A percentile compares a stretch with the other conserved stretches of the same genome.
Evolutionary conservation across 2,888 invertebrate genomes (phyloP).

Genomic region (Terebella lapidaria): DNA sequence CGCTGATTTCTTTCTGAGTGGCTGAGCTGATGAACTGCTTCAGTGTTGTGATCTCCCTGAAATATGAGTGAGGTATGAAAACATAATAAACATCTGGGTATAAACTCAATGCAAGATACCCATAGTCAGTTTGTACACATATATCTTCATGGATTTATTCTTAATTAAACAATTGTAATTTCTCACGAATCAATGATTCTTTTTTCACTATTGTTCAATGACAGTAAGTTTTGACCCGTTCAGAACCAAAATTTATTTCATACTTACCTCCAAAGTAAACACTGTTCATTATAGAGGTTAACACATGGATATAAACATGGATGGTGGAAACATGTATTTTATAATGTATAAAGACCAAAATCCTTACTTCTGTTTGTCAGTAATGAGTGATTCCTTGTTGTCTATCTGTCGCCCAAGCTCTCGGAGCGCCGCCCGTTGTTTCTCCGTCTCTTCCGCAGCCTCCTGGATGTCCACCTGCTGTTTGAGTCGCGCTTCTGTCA

Average conservation of each 20-base stretch:
- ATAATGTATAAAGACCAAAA: no score
- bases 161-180: neutral
- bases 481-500: neutral
- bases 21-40: constrained; percentile 29
- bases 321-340: no score
- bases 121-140: neutral
- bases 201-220: no score
- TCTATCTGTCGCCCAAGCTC: neutral
- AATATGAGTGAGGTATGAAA: neutral
- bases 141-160: neutral
- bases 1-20: constrained; percentile 39
- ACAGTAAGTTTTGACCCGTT: no score
- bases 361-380: neutral
- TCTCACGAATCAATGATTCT: no score
- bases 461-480: neutral
- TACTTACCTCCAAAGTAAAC: no score
- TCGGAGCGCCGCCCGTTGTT: neutral
- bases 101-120: neutral
- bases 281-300: no score
- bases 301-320: no score
- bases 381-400: neutral
- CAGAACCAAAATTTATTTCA: no score
- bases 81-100: neutral
- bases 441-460: neutral
- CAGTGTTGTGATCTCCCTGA: neutral